Evolutionary conservation across 2,797 vertebrate species (phyloP), one percentile per base, ranked within the genome.

Genomic region (Pseudochromis fuscus): DNA sequence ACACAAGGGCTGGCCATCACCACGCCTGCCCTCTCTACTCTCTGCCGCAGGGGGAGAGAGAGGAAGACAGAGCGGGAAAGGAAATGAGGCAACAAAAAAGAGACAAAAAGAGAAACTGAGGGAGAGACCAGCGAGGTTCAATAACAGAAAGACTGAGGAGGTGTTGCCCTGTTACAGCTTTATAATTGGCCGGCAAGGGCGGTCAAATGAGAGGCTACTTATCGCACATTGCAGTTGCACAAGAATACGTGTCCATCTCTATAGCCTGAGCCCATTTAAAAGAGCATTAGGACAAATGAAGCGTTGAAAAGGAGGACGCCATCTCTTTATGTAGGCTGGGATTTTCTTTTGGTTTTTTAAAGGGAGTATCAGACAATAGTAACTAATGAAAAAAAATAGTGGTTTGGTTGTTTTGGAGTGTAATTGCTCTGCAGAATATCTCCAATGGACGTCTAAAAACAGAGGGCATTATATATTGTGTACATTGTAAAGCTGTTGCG

Each of bases 101-200:
- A 87, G 90, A 89, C 87, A 87, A 88, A 90, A 86, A 85, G 81
- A 80, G 79, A 87, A 88, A 79, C 49, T 50, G 77, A 89, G 67
- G 46, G 76, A 80, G 64, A 85, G 75, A 87, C 53, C 63, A 70
- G 65, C 75, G 78, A 88, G 80, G 84, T 85, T 89, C 81, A 90
- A 90, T 87, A 89, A 88, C 83, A 82, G 88, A 81, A 82, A 88
- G 80, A 89, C 80, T 83, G 81, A 85, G 81, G 88, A 88, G 87
- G 86, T 91, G 91, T 88, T 90, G 83, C 83, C 84, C 87, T 82
- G 82, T 87, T 88, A 90, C 86, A 87, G 88, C 85, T 89, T 88
- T 92, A 89, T 92, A 93, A 93, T 92, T 91, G 90, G 87, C 80
- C 90, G 83, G 86, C 88, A 92, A 92, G 89, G 89, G 84, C 87